These are phyloP conservation scores for Muscidifurax raptorellus DNA, from an alignment of 1,140 invertebrate genomes.

Conservation along the genomic window DNA sequence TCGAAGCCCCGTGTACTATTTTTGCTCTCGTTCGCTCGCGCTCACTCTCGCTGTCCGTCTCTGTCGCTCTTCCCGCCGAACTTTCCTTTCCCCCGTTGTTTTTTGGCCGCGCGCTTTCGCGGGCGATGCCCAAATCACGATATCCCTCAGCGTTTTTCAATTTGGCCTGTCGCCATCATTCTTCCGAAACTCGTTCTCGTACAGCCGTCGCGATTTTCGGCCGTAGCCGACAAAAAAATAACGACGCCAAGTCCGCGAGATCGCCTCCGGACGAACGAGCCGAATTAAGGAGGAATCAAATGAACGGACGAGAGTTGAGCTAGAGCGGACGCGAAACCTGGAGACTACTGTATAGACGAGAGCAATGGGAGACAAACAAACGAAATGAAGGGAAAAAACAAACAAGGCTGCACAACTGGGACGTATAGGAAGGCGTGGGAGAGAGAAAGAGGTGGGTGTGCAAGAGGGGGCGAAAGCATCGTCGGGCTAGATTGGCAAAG, in stretches of 20 bases:
- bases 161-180: slow-evolving; percentile 43
- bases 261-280: slow-evolving; percentile 13
- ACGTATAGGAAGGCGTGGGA: not conserved
- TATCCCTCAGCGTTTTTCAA: slow-evolving; percentile 28
- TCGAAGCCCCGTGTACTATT: not conserved
- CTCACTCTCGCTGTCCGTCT: not conserved
- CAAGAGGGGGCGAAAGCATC: not conserved
- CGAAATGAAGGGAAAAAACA: slow-evolving; percentile 32
- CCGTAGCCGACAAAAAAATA: not conserved
- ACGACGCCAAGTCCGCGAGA: slow-evolving; percentile 41
- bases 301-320: slow-evolving; percentile 15
- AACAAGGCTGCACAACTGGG: slow-evolving; percentile 34
- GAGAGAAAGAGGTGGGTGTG: not conserved
- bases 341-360: slow-evolving; percentile 17
- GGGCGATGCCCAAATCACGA: slow-evolving; percentile 10
- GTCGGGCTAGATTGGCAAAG: slow-evolving; percentile 53
- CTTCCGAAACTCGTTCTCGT: not conserved
- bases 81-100: slow-evolving; percentile 5
- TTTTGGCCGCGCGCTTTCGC: slow-evolving; percentile 48
- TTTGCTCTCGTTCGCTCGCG: not conserved
- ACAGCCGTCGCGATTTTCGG: not conserved
- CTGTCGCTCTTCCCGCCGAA: slow-evolving; percentile 44
- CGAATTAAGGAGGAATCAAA: slow-evolving; percentile 46
- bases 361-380: slow-evolving; percentile 44
- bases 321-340: not conserved